A percentile compares a stretch with the other conserved stretches of the same genome.
Evolutionary conservation across 2,888 invertebrate species (phyloP).

Genomic region (Adelphocoris suturalis): DNA sequence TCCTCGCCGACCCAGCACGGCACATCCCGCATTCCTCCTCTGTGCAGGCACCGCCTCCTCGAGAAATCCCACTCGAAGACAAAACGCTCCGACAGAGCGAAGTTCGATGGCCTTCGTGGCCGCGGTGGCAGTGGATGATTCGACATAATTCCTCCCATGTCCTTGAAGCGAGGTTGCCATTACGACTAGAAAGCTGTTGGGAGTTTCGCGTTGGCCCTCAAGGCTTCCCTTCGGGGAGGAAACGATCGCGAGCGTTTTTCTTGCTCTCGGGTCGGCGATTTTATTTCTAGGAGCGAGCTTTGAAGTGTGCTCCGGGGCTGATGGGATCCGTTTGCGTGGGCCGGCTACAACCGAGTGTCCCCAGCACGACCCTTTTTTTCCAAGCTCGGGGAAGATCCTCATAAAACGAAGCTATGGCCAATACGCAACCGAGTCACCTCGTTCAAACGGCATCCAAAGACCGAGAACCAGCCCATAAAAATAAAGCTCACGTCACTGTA

Average conservation of each 20-base stretch:
- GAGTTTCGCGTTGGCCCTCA: conserved; percentile 54
- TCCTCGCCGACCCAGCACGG: background rate
- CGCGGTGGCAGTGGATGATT: conserved; percentile 61
- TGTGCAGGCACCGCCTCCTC: conserved; percentile 4
- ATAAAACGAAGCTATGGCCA: conserved; percentile 13
- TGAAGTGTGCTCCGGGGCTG: background rate
- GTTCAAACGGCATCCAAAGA: background rate
- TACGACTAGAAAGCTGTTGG: conserved; percentile 62
- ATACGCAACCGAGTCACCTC: background rate
- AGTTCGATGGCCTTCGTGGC: conserved; percentile 59
- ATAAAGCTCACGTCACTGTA: conserved; percentile 1
- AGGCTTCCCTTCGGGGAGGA: conserved; percentile 33
- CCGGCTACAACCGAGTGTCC: background rate
- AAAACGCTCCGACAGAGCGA: conserved; percentile 13
- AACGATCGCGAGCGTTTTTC: background rate
- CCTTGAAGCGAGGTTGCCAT: conserved; percentile 67
- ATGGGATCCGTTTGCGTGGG: background rate
- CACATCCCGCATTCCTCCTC: conserved; percentile 11
- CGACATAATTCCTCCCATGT: conserved; percentile 67
- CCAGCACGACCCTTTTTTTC: background rate
- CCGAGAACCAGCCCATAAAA: background rate
- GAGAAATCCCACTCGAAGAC: background rate
- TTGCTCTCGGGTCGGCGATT: background rate
- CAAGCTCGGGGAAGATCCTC: background rate
- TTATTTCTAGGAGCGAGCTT: background rate